These are phyloP conservation scores for Chloromyia formosa DNA, from an alignment of 2,888 invertebrate genomes.

Conservation along the genomic window DNA sequence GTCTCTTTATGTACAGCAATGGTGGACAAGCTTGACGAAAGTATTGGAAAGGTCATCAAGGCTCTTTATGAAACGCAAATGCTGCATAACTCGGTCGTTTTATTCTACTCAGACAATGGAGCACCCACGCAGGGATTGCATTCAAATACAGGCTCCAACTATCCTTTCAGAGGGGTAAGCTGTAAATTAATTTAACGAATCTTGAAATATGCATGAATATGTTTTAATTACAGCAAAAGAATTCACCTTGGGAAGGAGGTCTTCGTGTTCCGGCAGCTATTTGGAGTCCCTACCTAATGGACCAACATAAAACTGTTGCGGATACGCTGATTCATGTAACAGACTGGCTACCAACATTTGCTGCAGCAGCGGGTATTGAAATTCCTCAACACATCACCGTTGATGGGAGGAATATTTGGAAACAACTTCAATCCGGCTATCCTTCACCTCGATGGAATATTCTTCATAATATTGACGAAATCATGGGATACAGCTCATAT, in stretches of 20 bases:
- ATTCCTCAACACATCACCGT: constrained; percentile 59
- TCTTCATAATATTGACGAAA: constrained; percentile 77
- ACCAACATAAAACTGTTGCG: constrained; percentile 67
- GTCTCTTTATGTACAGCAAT: constrained; percentile 73
- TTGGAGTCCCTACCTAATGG: constrained; percentile 72
- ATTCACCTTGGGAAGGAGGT: constrained; percentile 86
- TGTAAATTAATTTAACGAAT: too few species aligned
- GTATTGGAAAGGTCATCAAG: constrained; percentile 79
- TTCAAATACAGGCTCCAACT: constrained; percentile 80
- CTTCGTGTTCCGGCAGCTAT: constrained; percentile 79
- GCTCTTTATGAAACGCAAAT: constrained; percentile 74
- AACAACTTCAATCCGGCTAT: constrained; percentile 67
- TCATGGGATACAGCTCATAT: constrained; percentile 58
- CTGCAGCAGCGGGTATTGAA: constrained; percentile 57
- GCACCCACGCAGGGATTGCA: constrained; percentile 78
- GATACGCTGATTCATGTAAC: constrained; percentile 78
- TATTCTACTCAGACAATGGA: constrained; percentile 91
- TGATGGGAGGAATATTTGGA: constrained; percentile 77
- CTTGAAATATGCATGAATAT: constrained; percentile 4
- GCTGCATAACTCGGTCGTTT: constrained; percentile 81
- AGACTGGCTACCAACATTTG: constrained; percentile 85
- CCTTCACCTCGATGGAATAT: constrained; percentile 68
- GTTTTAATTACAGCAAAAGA: constrained; percentile 69
- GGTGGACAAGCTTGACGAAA: constrained; percentile 84
- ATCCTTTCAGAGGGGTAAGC: constrained; percentile 80